Percentiles rank a stretch among this genome's conserved stretches.
Evolutionary conservation across 64 coral and sea anemone species (phyloP).

Genomic region (Dendrophyllia cribrosa): DNA sequence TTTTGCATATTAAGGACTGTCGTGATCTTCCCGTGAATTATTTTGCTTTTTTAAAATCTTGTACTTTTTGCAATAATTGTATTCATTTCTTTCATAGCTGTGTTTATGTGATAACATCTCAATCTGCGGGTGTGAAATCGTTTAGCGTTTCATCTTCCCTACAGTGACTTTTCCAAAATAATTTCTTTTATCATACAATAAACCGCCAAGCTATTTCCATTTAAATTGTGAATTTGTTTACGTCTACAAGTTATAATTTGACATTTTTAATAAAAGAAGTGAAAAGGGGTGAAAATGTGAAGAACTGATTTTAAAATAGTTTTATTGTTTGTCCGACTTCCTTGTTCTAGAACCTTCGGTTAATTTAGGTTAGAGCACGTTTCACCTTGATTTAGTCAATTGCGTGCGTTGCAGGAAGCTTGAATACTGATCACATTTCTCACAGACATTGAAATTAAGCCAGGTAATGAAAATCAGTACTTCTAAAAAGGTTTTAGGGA

Average conservation of each 20-base stretch:
- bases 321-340: neutral
- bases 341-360: constrained; percentile 32
- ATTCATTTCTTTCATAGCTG: neutral
- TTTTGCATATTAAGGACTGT: neutral
- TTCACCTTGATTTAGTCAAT: neutral
- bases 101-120: neutral
- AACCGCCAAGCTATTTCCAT: neutral
- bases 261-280: neutral
- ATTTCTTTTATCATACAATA: neutral
- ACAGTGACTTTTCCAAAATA: neutral
- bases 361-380: constrained; percentile 4
- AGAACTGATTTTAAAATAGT: neutral
- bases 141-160: neutral
- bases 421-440: too few species aligned
- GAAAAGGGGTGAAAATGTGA: neutral
- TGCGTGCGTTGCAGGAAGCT: too few species aligned
- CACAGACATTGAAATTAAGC: too few species aligned
- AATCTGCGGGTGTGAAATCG: neutral
- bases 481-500: too few species aligned
- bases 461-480: too few species aligned
- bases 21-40: neutral
- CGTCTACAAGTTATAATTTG: neutral
- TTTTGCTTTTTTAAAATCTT: neutral
- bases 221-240: neutral
- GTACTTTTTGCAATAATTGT: neutral